Conservation (phyloP, 2,888 invertebrate species). For the Timandra comae region DNA sequence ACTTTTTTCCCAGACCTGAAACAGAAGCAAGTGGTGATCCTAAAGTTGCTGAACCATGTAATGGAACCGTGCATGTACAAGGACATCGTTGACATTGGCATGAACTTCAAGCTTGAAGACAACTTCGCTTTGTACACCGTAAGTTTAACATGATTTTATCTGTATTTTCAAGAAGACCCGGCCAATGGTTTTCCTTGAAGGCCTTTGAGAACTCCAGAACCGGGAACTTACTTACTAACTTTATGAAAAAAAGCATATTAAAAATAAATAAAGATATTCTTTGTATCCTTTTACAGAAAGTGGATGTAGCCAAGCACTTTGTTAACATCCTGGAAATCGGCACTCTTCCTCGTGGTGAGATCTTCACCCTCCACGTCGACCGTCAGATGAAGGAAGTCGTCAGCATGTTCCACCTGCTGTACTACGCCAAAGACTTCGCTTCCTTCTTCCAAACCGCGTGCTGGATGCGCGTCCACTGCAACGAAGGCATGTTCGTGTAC, state of each 20-base stretch:
- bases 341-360: conserved; percentile 72
- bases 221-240: too few relatives aligned
- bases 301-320: conserved; percentile 76
- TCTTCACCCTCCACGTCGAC: conserved; percentile 68
- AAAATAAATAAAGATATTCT: background rate
- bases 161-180: too few relatives aligned
- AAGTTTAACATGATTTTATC: conserved; percentile 21
- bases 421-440: conserved; percentile 71
- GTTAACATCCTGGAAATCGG: conserved; percentile 68
- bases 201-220: too few relatives aligned
- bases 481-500: conserved; percentile 77
- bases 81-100: conserved; percentile 60
- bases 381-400: conserved; percentile 71
- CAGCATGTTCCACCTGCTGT: conserved; percentile 70
- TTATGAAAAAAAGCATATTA: too few relatives aligned
- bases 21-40: conserved; percentile 61
- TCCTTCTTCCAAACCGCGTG: conserved; percentile 68
- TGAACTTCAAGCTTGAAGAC: conserved; percentile 57
- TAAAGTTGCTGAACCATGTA: conserved; percentile 72
- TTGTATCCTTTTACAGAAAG: conserved; percentile 49
- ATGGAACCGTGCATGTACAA: conserved; percentile 64
- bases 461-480: conserved; percentile 70
- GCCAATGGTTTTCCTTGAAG: too few relatives aligned
- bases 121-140: conserved; percentile 53
- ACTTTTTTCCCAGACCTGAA: conserved; percentile 41